Evolutionary conservation across 1,140 invertebrate genomes (phyloP).

Genomic region (Phenacoccus solenopsis): DNA sequence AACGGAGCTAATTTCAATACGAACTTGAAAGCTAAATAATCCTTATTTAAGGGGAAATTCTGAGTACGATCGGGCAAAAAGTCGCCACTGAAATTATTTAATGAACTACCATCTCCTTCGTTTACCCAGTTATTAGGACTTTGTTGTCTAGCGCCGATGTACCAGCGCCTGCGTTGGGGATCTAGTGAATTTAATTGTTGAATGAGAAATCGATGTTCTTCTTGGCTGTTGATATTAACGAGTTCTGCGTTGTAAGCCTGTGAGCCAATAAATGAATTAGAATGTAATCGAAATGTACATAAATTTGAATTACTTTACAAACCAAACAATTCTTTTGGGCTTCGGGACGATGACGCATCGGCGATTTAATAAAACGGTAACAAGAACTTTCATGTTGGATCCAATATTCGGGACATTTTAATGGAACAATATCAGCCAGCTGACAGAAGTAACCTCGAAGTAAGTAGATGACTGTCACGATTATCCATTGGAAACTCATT

Average conservation of each 20-base stretch:
- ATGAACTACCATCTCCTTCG: slow-evolving; percentile 54
- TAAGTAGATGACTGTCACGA: too few species aligned
- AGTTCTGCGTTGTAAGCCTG: slow-evolving; percentile 59
- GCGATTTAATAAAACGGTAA: slow-evolving; percentile 78
- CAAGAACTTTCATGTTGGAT: slow-evolving; percentile 58
- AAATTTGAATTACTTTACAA: neutral
- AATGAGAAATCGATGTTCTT: slow-evolving; percentile 77
- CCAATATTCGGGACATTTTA: slow-evolving; percentile 68
- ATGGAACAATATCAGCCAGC: too few species aligned
- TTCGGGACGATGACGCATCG: slow-evolving; percentile 58
- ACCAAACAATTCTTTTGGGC: slow-evolving; percentile 64
- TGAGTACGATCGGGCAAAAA: slow-evolving; percentile 48
- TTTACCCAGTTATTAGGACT: slow-evolving; percentile 68
- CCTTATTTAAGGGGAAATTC: slow-evolving; percentile 35
- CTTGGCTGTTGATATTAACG: slow-evolving; percentile 59
- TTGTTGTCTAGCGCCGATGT: slow-evolving; percentile 59
- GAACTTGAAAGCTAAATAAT: slow-evolving; percentile 46
- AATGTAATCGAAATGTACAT: neutral
- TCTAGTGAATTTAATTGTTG: slow-evolving; percentile 63
- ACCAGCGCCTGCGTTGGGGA: slow-evolving; percentile 77
- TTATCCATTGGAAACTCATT: too few species aligned
- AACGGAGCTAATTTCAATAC: slow-evolving; percentile 13
- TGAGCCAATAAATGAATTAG: slow-evolving; percentile 8
- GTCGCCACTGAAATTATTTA: slow-evolving; percentile 66
- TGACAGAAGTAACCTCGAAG: too few species aligned